A percentile compares a stretch with the other conserved stretches of the same genome.
Conservation (phyloP, 2,888 invertebrate genomes). For the Melanostoma mellinum region DNA sequence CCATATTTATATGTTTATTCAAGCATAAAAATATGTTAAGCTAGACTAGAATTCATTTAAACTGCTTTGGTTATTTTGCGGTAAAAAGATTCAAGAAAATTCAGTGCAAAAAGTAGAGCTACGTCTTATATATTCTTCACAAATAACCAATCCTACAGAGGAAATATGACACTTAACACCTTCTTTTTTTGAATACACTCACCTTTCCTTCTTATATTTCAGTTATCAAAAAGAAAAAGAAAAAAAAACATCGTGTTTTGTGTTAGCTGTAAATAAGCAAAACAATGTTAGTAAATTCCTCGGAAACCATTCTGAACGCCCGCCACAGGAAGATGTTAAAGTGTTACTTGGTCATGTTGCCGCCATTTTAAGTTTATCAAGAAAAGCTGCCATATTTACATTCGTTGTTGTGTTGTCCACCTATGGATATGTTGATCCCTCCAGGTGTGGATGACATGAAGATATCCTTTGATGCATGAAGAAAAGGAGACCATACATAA, state of each 20-base stretch:
- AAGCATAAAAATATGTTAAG: too few species aligned
- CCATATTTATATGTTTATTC: too few species aligned
- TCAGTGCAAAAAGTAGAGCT: background rate
- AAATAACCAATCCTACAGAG: constrained; percentile 9
- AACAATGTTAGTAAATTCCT: constrained; percentile 3
- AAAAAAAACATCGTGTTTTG: background rate
- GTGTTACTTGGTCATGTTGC: constrained; percentile 63
- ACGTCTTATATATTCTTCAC: background rate
- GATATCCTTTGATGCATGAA: constrained; percentile 61
- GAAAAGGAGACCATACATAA: background rate
- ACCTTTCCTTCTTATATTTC: constrained; percentile 52
- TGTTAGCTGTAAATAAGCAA: too few species aligned
- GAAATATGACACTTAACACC: constrained; percentile 69
- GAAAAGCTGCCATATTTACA: constrained; percentile 62
- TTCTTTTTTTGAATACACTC: constrained; percentile 44
- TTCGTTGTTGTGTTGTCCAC: constrained; percentile 37
- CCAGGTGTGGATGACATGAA: constrained; percentile 60
- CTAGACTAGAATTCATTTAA: too few species aligned
- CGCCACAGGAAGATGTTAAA: constrained; percentile 55
- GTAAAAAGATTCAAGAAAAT: too few species aligned
- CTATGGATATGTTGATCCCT: constrained; percentile 59
- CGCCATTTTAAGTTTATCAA: constrained; percentile 66
- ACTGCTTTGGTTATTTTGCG: too few species aligned
- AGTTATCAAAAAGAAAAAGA: constrained; percentile 13
- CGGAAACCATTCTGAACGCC: constrained; percentile 27